Evolutionary conservation across 2,888 invertebrate species (phyloP), one percentile per base, ranked within the genome.

Genomic region (Andrena marginata): DNA sequence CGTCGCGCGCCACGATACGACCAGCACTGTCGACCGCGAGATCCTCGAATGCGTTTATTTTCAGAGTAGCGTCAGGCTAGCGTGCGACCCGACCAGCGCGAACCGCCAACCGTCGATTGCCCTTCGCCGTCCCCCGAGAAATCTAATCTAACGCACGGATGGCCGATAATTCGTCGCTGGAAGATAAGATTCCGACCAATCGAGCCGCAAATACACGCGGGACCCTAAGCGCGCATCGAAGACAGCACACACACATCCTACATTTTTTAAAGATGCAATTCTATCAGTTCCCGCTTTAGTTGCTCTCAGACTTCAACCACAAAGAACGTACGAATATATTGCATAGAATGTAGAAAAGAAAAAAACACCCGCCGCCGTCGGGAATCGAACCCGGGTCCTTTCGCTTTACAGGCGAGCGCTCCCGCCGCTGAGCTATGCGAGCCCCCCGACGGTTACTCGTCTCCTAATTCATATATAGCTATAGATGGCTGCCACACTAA

Each of bases 11-110:
- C 64, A 48, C 82, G 74, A 51, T 68, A 56, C 84, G 63, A 63
- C 33, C 76, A 48, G 70, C 51, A 84, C 84, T 84, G 84, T 49
- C 82, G n/a, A 42, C 78, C 78, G 60, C 80, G 82, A 59, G 80
- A 87, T 78, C 59, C 76, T 77, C 81, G 67, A 80, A 65, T 77
- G 88, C 80, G 88, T 88, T 88, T 88, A 87, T 88, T 88, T 87
- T 87, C 89, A 84, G 87, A 83, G 84, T 69, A 74, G 64, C 68
- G 60, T 7, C 56, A 26, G 54, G 56, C 56, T 56, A 56, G 51
- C 42, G 35, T 8, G 65, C 20, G 60, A 59, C 75, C 77, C 72
- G 20, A 68, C 51, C 60, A 51, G 54, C 68, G 65, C 77, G 76
- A 60, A 68, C 65, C 69, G 56, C 67, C 65, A 68, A 62, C 60